Evolutionary conservation across 2,113 vertebrate genomes (phyloP).

Genomic region (Sigmodon hispidus): DNA sequence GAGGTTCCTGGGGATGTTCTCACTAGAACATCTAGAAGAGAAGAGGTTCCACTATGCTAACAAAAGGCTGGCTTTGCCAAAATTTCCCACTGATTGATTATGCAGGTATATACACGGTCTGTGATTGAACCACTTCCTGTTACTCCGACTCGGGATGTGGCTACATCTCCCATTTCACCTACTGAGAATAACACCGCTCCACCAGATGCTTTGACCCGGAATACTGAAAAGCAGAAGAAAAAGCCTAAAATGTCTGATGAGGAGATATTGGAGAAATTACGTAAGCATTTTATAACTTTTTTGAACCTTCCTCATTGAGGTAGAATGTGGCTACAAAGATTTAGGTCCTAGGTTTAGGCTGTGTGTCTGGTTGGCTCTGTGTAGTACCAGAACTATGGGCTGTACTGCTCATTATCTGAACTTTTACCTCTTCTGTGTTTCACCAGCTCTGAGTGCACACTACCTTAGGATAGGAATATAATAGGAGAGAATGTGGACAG

Average conservation of each 20-base stretch:
- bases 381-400: not conserved
- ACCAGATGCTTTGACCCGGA: constrained; percentile 87
- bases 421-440: not conserved
- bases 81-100: constrained; percentile 58
- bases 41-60: constrained; percentile 36
- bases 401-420: not conserved
- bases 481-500: not conserved
- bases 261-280: constrained; percentile 97
- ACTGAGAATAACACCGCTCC: constrained; percentile 85
- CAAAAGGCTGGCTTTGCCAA: constrained; percentile 43
- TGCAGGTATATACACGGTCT: constrained; percentile 96
- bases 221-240: constrained; percentile 93
- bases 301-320: constrained; percentile 11
- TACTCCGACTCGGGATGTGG: constrained; percentile 92
- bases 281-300: constrained; percentile 85
- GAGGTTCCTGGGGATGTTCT: constrained; percentile 16
- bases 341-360: not conserved
- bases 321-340: not conserved
- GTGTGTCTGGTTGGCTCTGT: not conserved
- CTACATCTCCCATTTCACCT: constrained; percentile 92
- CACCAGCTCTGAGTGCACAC: not conserved
- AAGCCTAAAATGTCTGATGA: constrained; percentile 99
- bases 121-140: constrained; percentile 94
- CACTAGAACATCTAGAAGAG: not conserved
- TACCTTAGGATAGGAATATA: not conserved